Base-by-base conservation (phyloP, 2,888 invertebrate species). In the Parapristionchus giblindavisi region DNA sequence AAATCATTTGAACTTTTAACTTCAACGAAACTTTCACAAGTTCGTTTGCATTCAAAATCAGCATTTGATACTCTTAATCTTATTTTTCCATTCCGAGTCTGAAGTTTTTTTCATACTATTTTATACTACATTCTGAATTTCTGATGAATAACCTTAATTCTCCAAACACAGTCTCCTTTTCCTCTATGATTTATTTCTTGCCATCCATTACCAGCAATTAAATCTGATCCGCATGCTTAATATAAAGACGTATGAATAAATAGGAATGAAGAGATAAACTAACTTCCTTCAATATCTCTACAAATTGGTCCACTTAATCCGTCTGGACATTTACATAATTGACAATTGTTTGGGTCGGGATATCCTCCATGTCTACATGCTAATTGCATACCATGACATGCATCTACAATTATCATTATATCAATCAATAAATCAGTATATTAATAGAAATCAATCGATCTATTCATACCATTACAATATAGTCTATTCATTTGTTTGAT, bases 181-280 rank as follows among this genome's bases (percentile, higher is more conserved):
- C 87, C 87, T n/a, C 79, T 80, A 75, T 86, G 85, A 3, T 79
- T 83, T 72, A 87, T 77, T 60, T 86, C 84, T 52, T 87, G 85
- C 87, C 87, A 87, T 21, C 79, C 72, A 3, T 75, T 65, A 24
- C 80, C 75, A 0, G 85, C 85, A 2, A 70, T 74, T 3, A 85
- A 73, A 14, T 86, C 85, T 27, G 43, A 60, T 6, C 84, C 84
- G 11, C 85, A 85, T 5, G 77, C 80, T 79, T 60, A 72, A 65
- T n/a, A 17, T n/a, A 29, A 60, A 32, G 11, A 56, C 24, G n/a
- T 56, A 21, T 24, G 51, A 51, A 6, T 3, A 17, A 66, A 43
- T 43, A n/a, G 3, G 8, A n/a, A n/a, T n/a, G n/a, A n/a, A 8
- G 5, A 54, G 4, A 11, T 17, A 29, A 8, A 29, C 61, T 66